phyloP scores from a whole-genome alignment of 1,140 invertebrate species.

The Aporrectodea caliginosa region DNA sequence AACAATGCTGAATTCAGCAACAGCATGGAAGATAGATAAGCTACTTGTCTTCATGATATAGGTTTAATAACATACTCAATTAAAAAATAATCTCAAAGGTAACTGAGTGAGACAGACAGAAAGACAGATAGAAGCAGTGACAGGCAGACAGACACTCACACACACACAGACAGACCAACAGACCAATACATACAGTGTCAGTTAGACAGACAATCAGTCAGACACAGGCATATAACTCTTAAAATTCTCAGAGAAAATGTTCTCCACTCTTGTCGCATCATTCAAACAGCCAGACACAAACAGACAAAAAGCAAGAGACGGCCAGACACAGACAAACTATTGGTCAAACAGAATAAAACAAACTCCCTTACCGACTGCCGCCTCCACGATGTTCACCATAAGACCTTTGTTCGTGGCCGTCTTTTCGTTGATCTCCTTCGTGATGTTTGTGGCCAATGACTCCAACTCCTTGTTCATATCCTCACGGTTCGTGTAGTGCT shows the following conservation, averaged over 20 bases:
- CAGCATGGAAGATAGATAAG: not conserved
- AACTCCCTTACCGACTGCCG: not conserved
- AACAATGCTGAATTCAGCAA: not conserved
- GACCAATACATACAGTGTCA: too few relatives aligned
- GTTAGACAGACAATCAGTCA: too few relatives aligned
- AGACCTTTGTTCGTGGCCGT: not conserved
- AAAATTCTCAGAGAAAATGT: not conserved
- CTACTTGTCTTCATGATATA: not conserved
- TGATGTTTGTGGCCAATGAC: not conserved
- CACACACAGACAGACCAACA: too few relatives aligned
- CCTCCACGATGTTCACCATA: not conserved
- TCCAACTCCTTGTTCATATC: not conserved
- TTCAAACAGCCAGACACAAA: not conserved
- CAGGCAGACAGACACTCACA: too few relatives aligned
- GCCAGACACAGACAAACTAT: too few relatives aligned
- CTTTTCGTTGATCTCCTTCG: not conserved
- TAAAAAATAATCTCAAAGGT: too few relatives aligned
- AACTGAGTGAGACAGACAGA: too few relatives aligned
- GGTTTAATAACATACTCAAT: not conserved
- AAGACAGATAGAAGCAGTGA: too few relatives aligned
- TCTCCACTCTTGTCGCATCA: not conserved
- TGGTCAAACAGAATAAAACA: too few relatives aligned
- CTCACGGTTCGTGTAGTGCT: not conserved
- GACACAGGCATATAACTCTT: not conserved
- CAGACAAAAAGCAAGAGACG: not conserved